phyloP scores from a whole-genome alignment of 2,888 invertebrate genomes.

The Yponomeuta malinellus region DNA sequence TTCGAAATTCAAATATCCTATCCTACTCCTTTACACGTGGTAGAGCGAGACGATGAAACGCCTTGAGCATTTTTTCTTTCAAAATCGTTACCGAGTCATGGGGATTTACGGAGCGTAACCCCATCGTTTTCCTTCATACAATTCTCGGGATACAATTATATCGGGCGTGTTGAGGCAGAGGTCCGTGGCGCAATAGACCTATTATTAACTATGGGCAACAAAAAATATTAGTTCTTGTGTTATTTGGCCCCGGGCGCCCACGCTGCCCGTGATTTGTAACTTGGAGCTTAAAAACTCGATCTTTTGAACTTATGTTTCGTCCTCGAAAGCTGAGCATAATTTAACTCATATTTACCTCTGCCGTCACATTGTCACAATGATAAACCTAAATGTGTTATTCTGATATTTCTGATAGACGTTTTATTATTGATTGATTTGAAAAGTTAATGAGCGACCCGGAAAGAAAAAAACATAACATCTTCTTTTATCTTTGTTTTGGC shows the following conservation, averaged over 20 bases:
- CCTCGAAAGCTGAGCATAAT: neutral
- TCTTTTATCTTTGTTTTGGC: too few species aligned
- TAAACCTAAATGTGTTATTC: too few species aligned
- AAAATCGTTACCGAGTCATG: conserved; percentile 53
- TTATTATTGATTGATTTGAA: too few species aligned
- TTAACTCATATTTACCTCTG: neutral
- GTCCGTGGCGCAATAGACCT: conserved; percentile 23
- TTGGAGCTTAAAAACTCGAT: neutral
- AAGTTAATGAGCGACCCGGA: too few species aligned
- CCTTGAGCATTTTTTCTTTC: conserved; percentile 30
- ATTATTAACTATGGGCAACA: conserved; percentile 41
- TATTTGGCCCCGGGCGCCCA: conserved; percentile 18
- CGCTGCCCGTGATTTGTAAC: neutral
- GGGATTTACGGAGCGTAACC: conserved; percentile 56
- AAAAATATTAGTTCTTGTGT: conserved; percentile 34
- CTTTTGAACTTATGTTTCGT: neutral
- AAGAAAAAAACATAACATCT: too few species aligned
- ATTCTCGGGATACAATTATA: conserved; percentile 68
- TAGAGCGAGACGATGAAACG: conserved; percentile 32
- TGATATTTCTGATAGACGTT: too few species aligned
- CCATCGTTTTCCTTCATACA: conserved; percentile 53
- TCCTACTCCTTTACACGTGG: conserved; percentile 33
- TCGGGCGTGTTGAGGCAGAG: conserved; percentile 24
- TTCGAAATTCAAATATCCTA: conserved; percentile 35
- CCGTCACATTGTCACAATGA: too few species aligned